phyloP scores from a whole-genome alignment of 2,888 invertebrate genomes.

The Argyresthia goedartella region DNA sequence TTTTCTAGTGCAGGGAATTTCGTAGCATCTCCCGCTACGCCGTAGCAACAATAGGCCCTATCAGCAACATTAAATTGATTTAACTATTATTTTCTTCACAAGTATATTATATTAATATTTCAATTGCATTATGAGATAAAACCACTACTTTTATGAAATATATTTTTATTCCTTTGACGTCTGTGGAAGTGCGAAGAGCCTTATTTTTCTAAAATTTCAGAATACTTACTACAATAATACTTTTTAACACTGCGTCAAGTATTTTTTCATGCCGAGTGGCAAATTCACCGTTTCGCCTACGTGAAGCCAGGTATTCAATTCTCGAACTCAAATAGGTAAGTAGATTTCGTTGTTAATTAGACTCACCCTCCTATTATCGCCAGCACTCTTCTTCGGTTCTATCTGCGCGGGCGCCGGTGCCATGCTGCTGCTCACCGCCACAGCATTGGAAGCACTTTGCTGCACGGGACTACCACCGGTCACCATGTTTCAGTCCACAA shows the following conservation, averaged over 20 bases:
- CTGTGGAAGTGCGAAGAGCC: too few species aligned
- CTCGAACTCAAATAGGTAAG: neutral
- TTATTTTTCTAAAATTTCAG: too few species aligned
- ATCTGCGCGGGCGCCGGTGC: conserved; percentile 21
- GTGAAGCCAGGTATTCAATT: too few species aligned
- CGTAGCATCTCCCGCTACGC: too few species aligned
- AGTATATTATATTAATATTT: too few species aligned
- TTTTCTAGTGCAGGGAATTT: too few species aligned
- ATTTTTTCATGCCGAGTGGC: too few species aligned
- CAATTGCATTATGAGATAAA: too few species aligned
- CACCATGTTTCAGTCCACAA: conserved; percentile 37
- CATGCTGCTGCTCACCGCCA: conserved; percentile 30
- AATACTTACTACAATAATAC: too few species aligned
- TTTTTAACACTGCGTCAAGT: too few species aligned
- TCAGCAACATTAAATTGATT: neutral
- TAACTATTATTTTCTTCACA: neutral
- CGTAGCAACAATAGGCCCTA: too few species aligned
- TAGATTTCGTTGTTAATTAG: neutral
- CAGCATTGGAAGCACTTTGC: conserved; percentile 31
- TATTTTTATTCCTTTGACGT: neutral
- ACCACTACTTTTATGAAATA: neutral
- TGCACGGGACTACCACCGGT: conserved; percentile 43
- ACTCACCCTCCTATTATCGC: conserved; percentile 59
- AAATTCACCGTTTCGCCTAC: too few species aligned
- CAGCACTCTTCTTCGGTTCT: conserved; percentile 42